Evolutionary conservation across 2,888 invertebrate genomes (phyloP).

Genomic region (Homarus gammarus): DNA sequence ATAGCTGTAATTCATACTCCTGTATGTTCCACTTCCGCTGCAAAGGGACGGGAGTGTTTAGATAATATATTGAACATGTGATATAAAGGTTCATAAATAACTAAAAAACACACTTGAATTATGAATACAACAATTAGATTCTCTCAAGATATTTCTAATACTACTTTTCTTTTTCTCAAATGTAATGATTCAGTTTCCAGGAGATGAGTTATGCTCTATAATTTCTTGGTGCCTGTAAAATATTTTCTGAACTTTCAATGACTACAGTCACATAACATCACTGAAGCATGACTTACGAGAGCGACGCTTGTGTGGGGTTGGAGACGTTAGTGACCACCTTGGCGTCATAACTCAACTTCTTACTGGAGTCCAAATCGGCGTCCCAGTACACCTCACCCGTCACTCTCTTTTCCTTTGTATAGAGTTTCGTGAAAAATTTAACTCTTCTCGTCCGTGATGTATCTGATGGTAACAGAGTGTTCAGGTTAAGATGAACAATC

Average conservation of each 20-base stretch:
- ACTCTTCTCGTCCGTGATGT: constrained; percentile 12
- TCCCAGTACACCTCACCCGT: constrained; percentile 46
- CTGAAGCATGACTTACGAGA: constrained; percentile 26
- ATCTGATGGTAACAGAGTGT: not conserved
- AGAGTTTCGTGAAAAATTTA: constrained; percentile 40
- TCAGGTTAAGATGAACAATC: not conserved
- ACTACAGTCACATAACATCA: no score
- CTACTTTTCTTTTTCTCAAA: no score
- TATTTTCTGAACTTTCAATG: no score
- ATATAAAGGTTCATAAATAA: no score
- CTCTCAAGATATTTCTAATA: no score
- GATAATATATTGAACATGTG: no score
- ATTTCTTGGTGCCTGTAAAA: no score
- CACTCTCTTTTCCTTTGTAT: constrained; percentile 5
- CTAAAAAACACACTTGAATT: no score
- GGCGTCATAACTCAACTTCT: constrained; percentile 16
- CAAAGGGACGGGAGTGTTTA: not conserved
- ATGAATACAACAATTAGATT: no score
- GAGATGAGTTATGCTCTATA: no score
- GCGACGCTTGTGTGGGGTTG: not conserved
- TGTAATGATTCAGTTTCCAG: no score
- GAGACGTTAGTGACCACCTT: not conserved
- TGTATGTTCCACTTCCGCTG: not conserved
- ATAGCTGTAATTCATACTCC: not conserved
- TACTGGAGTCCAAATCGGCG: constrained; percentile 20